Evolutionary conservation across 2,113 vertebrate species (phyloP), one percentile per base, ranked within the genome.

Genomic region (Hippocampus mohnikei): DNA sequence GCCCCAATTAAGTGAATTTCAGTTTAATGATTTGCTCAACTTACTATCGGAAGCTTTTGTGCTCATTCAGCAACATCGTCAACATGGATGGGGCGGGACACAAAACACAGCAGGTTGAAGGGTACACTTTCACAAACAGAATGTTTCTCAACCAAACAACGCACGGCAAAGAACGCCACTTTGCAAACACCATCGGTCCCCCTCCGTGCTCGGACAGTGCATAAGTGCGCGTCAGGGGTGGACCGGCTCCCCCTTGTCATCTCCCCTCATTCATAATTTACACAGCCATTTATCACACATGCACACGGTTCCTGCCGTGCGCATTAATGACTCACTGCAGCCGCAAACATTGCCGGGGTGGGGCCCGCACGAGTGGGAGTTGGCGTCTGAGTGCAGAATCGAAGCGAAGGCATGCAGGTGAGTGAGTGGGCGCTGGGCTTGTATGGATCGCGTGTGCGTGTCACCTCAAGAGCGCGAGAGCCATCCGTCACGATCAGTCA

Each of bases 201-300:
- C 42, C 12, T 44, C 46, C 1, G 0, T 75, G 71, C 70, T 58
- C 23, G 50, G 11, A 27, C 64, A 72, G 67, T 64, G 71, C 70
- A 52, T 78, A 16, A 65, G 64, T 67, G 58, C 67, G 70, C 72
- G 74, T 72, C 59, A 78, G 69, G 69, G 72, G 55, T 68, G 71
- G 64, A 75, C 74, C 8, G 68, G 46, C 77, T 63, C 67, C 78
- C 69, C 55, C 53, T 27, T 9, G 37, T 78, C 85, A 76, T 82
- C 72, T 76, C 70, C 53, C 75, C 75, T 89, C 84, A 87, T 90
- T 87, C 84, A 90, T 89, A 87, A 89, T 90, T 87, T 77, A 89
- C 72, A 70, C 9, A 53, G 63, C 67, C 78, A 85, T 84, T 87
- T 86, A 88, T 88, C 79, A 83, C 75, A 78, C 66, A 76, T 50